These are phyloP conservation scores for Trichogramma dendrolimi DNA, from an alignment of 2,888 invertebrate genomes.

Conservation along the genomic window DNA sequence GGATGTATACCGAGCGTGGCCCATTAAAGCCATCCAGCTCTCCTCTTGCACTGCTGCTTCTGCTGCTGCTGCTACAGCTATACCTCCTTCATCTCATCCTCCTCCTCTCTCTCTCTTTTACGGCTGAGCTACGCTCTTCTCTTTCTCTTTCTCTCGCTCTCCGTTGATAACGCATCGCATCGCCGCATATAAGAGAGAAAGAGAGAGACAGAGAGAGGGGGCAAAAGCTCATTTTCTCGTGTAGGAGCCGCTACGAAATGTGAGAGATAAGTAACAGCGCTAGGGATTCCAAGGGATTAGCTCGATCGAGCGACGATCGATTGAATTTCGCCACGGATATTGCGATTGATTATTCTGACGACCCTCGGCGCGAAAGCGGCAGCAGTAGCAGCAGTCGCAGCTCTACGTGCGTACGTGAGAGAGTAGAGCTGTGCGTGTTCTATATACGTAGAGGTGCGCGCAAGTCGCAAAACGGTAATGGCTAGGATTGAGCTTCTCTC, in stretches of 20 bases:
- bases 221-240: conserved; percentile 28
- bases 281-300: conserved; percentile 23
- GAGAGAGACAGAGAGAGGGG: conserved; percentile 27
- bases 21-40: conserved; percentile 40
- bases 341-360: conserved; percentile 20
- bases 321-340: conserved; percentile 23
- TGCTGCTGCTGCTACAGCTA: too few relatives aligned
- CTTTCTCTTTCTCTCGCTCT: background rate
- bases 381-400: too few relatives aligned
- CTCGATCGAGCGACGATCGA: conserved; percentile 26
- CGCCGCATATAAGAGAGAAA: conserved; percentile 31
- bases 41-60: background rate
- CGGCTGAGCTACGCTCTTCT: background rate
- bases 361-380: background rate
- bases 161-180: conserved; percentile 11
- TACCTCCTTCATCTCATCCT: background rate
- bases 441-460: too few relatives aligned
- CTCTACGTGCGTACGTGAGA: too few relatives aligned
- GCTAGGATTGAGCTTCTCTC: too few relatives aligned
- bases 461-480: too few relatives aligned
- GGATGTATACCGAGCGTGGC: conserved; percentile 35
- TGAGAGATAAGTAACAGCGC: conserved; percentile 5
- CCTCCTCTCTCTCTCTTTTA: background rate
- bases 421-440: too few relatives aligned
- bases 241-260: background rate